phyloP scores from a whole-genome alignment of 2,113 vertebrate species.

The Paradisaea rubra region DNA sequence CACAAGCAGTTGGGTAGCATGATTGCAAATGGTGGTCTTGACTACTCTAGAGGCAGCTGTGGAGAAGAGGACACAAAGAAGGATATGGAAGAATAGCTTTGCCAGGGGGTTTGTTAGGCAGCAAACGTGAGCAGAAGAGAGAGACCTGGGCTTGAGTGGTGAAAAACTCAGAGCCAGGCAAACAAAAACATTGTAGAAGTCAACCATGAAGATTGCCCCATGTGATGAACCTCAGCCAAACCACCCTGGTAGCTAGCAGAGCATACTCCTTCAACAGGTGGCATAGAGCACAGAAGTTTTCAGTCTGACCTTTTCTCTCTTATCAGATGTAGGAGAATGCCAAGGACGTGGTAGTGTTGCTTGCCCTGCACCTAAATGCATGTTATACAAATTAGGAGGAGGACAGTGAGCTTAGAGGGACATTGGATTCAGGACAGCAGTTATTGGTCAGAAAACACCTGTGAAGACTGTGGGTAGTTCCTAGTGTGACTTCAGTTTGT shows the following conservation, averaged over 20 bases:
- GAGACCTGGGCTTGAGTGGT: neutral
- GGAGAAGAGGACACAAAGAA: neutral
- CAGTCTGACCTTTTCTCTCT: neutral
- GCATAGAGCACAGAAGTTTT: neutral
- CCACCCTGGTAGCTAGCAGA: neutral
- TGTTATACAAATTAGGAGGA: neutral
- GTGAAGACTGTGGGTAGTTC: neutral
- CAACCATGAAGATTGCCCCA: neutral
- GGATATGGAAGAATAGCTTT: neutral
- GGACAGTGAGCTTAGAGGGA: neutral
- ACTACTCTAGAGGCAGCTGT: neutral
- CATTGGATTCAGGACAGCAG: neutral
- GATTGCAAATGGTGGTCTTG: neutral
- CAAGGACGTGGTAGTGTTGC: fast-evolving
- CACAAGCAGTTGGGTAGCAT: neutral
- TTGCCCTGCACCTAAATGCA: neutral
- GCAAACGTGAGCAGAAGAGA: neutral
- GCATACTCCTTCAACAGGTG: neutral
- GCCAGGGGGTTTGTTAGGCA: fast-evolving
- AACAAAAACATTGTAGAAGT: neutral
- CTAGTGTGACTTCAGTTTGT: neutral
- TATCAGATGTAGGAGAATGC: neutral
- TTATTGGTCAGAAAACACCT: neutral
- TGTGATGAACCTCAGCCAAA: neutral
- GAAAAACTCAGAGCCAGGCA: neutral